Base-by-base conservation (phyloP, 2,888 invertebrate species). In the Ormyrus pomaceus region DNA sequence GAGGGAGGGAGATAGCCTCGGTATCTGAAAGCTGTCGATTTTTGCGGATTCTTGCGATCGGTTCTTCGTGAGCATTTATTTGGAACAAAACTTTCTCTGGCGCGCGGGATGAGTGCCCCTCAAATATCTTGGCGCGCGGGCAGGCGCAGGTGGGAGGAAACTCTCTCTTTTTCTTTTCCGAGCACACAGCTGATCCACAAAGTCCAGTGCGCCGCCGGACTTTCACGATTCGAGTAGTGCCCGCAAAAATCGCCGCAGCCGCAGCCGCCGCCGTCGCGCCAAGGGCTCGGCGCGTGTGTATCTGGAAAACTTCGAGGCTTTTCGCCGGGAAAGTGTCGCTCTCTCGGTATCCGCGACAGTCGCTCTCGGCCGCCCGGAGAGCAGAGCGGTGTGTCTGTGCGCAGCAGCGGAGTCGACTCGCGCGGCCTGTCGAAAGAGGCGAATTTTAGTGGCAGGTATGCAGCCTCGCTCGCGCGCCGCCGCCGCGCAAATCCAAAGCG, bases 171-270 rank as follows among this genome's bases (percentile, higher is more conserved):
- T 86, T 87, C 85, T 84, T 86, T 84, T 84, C 82, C 84, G 59
- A 83, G 84, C 19, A 19, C 84, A 85, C 88, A 87, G 88, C 87
- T 87, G 88, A 89, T 89, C 86, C 85, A 87, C 86, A 86, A 86
- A 87, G 84, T 85, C 85, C 83, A 82, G 81, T 82, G 84, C 82
- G 83, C 83, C 86, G 88, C 83, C 85, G 89, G 88, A 89, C 89
- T 89, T 89, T 89, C 89, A 89, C 89, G 88, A 70, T 64, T 56
- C 78, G 62, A 34, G 79, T 19, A 19, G 50, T n/a, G 48, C 62
- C 62, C 69, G 58, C 48, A 19, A 19, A 19, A 19, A 19, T 2
- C 19, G 19, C 19, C 19, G 19, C 19, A 19, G 19, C 19, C 19
- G 19, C 19, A 1, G 19, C 19, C 19, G 19, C 19, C 19, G n/a